Percentiles rank a stretch among this genome's conserved stretches.
These are phyloP conservation scores for Sarcophaga bullata DNA, from an alignment of 1,140 invertebrate species.

Conservation along the genomic window DNA sequence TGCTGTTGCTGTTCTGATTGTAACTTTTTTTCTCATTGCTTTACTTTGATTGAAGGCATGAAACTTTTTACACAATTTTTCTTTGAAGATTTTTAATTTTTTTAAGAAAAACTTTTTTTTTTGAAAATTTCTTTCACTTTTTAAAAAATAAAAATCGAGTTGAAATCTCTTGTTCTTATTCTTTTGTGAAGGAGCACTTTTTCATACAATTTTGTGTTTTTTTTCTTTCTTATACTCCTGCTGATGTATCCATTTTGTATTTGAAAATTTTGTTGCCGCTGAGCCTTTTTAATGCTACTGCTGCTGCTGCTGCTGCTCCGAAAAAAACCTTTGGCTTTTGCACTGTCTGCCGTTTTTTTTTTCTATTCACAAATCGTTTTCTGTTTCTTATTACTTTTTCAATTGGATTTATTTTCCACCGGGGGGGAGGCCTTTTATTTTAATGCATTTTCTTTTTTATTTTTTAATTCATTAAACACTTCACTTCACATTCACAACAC, in stretches of 20 bases:
- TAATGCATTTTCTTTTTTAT: too few relatives aligned
- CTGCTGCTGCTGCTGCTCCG: neutral
- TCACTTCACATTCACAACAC: too few relatives aligned
- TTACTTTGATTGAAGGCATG: neutral
- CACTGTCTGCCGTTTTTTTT: neutral
- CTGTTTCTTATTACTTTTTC: neutral
- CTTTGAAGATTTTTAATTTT: neutral
- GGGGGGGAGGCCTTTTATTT: too few relatives aligned
- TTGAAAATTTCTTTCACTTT: too few relatives aligned
- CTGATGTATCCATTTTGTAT: neutral
- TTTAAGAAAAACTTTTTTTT: neutral
- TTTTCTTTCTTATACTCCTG: neutral
- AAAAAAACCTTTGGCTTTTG: conserved; percentile 12
- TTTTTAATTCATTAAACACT: too few relatives aligned
- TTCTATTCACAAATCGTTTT: neutral
- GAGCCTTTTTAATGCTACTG: neutral
- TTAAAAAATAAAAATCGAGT: too few relatives aligned
- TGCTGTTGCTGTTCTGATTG: neutral
- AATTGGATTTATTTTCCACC: too few relatives aligned
- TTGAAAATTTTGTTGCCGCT: neutral
- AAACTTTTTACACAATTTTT: neutral
- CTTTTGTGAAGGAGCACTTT: neutral
- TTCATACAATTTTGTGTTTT: neutral
- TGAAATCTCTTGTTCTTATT: too few relatives aligned
- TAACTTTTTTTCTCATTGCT: conserved; percentile 3